A percentile compares a stretch with the other conserved stretches of the same genome.
phyloP scores from a whole-genome alignment of 2,888 invertebrate species.

The Agriopis leucophaearia region DNA sequence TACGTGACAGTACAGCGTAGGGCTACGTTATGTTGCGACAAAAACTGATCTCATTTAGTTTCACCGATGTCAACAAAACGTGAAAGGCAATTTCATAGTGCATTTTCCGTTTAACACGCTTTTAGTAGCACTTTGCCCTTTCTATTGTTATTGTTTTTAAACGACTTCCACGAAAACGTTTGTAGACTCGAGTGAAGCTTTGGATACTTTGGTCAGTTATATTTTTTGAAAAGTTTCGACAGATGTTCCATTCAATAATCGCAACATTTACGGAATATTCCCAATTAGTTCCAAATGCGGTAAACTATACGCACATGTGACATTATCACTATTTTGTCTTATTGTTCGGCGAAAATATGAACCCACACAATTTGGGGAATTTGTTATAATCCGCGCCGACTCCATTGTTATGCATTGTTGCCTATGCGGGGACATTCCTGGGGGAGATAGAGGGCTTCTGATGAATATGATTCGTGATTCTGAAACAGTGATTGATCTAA shows the following conservation, averaged over 20 bases:
- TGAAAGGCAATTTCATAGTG: constrained; percentile 84
- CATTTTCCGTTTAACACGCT: constrained; percentile 80
- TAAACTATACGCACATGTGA: constrained; percentile 81
- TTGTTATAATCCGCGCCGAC: constrained; percentile 81
- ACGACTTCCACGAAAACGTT: constrained; percentile 29
- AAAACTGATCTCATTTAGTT: constrained; percentile 81
- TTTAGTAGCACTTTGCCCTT: constrained; percentile 77
- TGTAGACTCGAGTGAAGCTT: background rate
- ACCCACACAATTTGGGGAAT: constrained; percentile 85
- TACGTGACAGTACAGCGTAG: constrained; percentile 66
- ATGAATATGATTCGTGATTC: constrained; percentile 70
- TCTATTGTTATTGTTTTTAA: constrained; percentile 73
- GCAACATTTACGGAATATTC: constrained; percentile 76
- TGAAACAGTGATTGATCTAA: constrained; percentile 63
- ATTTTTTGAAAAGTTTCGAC: constrained; percentile 55
- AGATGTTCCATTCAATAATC: constrained; percentile 80
- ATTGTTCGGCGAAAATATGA: constrained; percentile 82
- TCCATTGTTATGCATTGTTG: constrained; percentile 79
- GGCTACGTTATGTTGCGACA: constrained; percentile 62
- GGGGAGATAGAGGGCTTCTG: constrained; percentile 64
- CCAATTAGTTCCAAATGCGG: constrained; percentile 85
- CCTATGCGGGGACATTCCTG: constrained; percentile 61
- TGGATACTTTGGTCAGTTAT: constrained; percentile 13
- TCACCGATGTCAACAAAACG: constrained; percentile 77
- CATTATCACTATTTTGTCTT: constrained; percentile 83